Evolutionary conservation across 1,140 invertebrate genomes (phyloP).

Genomic region (Xylocopa sonorina): DNA sequence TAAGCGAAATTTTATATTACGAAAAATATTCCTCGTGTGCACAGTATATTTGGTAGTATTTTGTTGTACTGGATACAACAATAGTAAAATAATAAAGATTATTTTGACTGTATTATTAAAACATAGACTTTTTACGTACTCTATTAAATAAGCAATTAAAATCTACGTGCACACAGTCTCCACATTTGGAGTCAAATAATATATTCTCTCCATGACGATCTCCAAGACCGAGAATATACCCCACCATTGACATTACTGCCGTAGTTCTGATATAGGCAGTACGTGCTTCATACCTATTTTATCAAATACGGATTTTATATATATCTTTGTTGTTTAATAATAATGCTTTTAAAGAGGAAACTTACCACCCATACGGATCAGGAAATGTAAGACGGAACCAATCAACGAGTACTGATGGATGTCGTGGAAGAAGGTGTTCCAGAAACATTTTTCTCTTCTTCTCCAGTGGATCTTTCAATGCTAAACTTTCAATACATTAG

Average conservation of each 20-base stretch:
- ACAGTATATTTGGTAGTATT: neutral
- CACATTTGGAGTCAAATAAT: slow-evolving; percentile 93
- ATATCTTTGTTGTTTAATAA: neutral
- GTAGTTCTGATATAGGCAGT: slow-evolving; percentile 93
- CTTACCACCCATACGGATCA: slow-evolving; percentile 94
- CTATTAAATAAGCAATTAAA: slow-evolving; percentile 99
- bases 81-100: slow-evolving; percentile 28
- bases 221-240: slow-evolving; percentile 97
- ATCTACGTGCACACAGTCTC: slow-evolving; percentile 98
- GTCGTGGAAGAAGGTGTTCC: slow-evolving; percentile 86
- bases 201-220: slow-evolving; percentile 99
- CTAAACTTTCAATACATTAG: slow-evolving; percentile 71
- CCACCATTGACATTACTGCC: slow-evolving; percentile 99
- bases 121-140: slow-evolving; percentile 74
- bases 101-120: neutral
- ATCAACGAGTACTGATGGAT: slow-evolving; percentile 93
- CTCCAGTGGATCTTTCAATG: slow-evolving; percentile 84
- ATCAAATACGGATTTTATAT: too few relatives aligned
- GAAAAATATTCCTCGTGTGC: neutral
- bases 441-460: slow-evolving; percentile 89
- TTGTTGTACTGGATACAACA: neutral
- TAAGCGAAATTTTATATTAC: slow-evolving; percentile 18
- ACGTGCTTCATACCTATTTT: slow-evolving; percentile 89
- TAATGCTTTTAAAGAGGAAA: too few relatives aligned
- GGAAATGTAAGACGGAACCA: slow-evolving; percentile 95